Base-by-base conservation (phyloP, 2,113 vertebrate genomes). In the Heptranchias perlo region DNA sequence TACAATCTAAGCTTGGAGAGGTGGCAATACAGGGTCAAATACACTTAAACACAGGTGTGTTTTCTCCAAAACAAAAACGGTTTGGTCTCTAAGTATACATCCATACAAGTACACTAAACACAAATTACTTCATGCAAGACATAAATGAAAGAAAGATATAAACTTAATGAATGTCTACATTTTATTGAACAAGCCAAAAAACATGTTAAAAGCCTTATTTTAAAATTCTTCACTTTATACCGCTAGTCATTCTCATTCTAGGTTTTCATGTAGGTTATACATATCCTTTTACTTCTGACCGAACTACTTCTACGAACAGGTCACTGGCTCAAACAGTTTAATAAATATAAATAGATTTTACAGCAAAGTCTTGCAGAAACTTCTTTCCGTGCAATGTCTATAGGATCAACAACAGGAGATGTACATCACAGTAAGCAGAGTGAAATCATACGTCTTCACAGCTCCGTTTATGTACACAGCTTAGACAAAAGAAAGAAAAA, bases 61-160 rank as follows among this genome's bases (percentile, higher is more conserved):
- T 93, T 62, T 93, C 61, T 93, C 89, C 89, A 93, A 93, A 93
- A 93, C 89, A 92, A 92, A 31, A 61, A 82, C 78, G 39, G 76
- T 58, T 52, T n/a, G 73, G 35, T 76, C 73, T 58, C 58, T n/a
- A 92, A 92, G 87, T 92, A 58, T 61, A 61, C 54, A 58, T 89
- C 49, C 21, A 89, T 89, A 28, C 52, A 92, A 92, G 54, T 61
- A 58, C 54, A 64, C 58, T 10, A 92, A 92, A 62, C 35, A 54
- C 49, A 92, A 93, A 62, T 64, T 93, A 61, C 18, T 93, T n/a
- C 58, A 93, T 64, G 35, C 89, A 93, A 62, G 18, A 39, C 89
- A 58, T 61, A 93, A 39, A 91, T 61, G 52, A 91, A 61, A n/a
- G 54, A 61, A 39, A 25, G 1, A 93, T 21, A 93, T 64, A 31